Evolutionary conservation across 2,888 invertebrate species (phyloP).

Genomic region (Hypercompe scribonia): DNA sequence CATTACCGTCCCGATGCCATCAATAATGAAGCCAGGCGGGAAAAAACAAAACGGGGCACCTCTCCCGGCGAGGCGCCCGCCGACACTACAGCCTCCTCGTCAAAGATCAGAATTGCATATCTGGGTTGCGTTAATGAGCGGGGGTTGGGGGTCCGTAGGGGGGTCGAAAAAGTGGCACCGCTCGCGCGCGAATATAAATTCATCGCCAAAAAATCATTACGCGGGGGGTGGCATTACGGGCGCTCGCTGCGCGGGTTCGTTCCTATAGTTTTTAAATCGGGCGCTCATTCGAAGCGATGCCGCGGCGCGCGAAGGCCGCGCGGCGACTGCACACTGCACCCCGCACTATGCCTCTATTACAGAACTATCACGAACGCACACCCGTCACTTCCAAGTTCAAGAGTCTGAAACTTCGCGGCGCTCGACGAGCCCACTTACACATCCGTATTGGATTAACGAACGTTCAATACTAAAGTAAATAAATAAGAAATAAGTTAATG

Average conservation of each 20-base stretch:
- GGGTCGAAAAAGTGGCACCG: slow-evolving; percentile 87
- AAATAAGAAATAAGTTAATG: slow-evolving; percentile 65
- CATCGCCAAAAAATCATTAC: slow-evolving; percentile 96
- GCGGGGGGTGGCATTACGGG: slow-evolving; percentile 91
- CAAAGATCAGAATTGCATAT: slow-evolving; percentile 90
- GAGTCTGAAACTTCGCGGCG: slow-evolving; percentile 13
- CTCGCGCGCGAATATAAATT: slow-evolving; percentile 91
- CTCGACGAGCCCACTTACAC: not conserved
- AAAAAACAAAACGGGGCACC: slow-evolving; percentile 86
- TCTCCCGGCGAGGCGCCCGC: slow-evolving; percentile 85
- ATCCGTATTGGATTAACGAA: not conserved
- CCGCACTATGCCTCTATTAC: slow-evolving; percentile 57
- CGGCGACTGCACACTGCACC: slow-evolving; percentile 67
- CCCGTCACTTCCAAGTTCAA: slow-evolving; percentile 37
- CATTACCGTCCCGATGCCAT: slow-evolving; percentile 87
- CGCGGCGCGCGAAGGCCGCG: slow-evolving; percentile 78
- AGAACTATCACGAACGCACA: slow-evolving; percentile 76
- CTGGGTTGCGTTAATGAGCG: slow-evolving; percentile 89
- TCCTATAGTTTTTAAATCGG: slow-evolving; percentile 86
- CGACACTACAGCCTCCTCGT: slow-evolving; percentile 87
- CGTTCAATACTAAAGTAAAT: slow-evolving; percentile 44
- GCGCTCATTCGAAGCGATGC: slow-evolving; percentile 84
- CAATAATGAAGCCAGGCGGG: slow-evolving; percentile 87
- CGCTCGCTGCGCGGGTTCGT: slow-evolving; percentile 83
- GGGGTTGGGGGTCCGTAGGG: slow-evolving; percentile 77